Evolutionary conservation across 2,113 vertebrate species (phyloP), one percentile per base, ranked within the genome.

Genomic region (Corythoichthys intestinalis): DNA sequence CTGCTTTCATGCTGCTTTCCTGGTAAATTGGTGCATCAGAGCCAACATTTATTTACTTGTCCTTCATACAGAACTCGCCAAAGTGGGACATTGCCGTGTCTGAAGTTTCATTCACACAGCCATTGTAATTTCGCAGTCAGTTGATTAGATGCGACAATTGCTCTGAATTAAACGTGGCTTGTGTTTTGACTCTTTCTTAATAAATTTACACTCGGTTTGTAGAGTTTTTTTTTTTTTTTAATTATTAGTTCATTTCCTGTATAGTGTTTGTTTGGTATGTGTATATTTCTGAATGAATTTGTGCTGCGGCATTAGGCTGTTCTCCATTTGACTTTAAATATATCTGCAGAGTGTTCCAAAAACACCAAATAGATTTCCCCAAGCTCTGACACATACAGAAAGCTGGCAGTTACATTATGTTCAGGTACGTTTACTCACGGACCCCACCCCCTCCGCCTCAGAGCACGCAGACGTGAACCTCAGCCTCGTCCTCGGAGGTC

Each of bases 391-490:
- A 17, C 13, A 15, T 38, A 9, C 9, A 10, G 17, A 46, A 44
- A 44, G 20, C 61, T 47, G 61, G 61, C 61, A 47, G 44, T 63
- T 47, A 13, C 61, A 63, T 48, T 63, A 46, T 63, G 61, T 28
- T 63, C 61, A 63, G 61, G 61, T 63, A 46, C 44, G 12, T 53
- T 46, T 34, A 4, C 52, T 15, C 38, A 7, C 66, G 14, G 8
- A 54, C 28, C 13, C n/a, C 54, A 4, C 41, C 53, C n/a, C 69
- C 72, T 14, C 67, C 71, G 50, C 67, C 69, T 77, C 68, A 48
- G 67, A 82, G 75, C 39, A 70, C 78, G 74, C 84, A 78, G 80
- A 85, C 77, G 81, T 73, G 82, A 79, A 76, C 60, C 82, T 77
- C 75, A 12, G 28, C 69, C 4, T 35, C 14, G n/a, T 76, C 81